Conservation (phyloP, 2,113 vertebrate species). For the Chamaea fasciata region DNA sequence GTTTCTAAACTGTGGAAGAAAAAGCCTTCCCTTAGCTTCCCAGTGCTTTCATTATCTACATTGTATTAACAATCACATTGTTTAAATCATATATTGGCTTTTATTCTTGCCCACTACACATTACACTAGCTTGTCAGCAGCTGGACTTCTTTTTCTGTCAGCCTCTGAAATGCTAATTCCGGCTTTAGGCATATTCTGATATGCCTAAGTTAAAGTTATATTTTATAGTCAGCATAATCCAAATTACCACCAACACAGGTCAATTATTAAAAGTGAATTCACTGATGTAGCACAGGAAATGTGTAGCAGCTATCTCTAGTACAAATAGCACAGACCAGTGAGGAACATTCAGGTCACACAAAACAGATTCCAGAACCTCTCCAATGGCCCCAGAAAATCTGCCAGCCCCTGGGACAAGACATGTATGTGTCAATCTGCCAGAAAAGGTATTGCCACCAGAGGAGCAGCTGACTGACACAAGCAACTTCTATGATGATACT, state of each 20-base stretch:
- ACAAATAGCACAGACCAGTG: not conserved
- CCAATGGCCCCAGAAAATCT: not conserved
- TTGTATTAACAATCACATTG: not conserved
- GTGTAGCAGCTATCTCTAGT: not conserved
- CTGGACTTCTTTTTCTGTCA: not conserved
- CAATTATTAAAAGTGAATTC: not conserved
- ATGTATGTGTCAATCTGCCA: accelerated
- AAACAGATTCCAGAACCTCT: not conserved
- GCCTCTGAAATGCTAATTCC: not conserved
- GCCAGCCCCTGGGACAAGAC: not conserved
- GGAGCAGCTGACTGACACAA: not conserved
- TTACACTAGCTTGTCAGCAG: not conserved
- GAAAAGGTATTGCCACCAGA: not conserved
- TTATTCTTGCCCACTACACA: not conserved
- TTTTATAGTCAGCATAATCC: not conserved
- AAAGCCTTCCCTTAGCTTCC: not conserved
- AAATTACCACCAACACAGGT: not conserved
- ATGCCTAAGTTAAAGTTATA: not conserved
- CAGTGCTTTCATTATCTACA: not conserved
- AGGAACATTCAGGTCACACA: not conserved
- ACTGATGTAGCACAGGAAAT: not conserved
- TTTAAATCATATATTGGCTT: not conserved
- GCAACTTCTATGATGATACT: not conserved
- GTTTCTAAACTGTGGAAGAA: not conserved
- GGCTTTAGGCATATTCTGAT: not conserved